Conservation (phyloP, 2,113 vertebrate genomes). For the Eulemur rufifrons region DNA sequence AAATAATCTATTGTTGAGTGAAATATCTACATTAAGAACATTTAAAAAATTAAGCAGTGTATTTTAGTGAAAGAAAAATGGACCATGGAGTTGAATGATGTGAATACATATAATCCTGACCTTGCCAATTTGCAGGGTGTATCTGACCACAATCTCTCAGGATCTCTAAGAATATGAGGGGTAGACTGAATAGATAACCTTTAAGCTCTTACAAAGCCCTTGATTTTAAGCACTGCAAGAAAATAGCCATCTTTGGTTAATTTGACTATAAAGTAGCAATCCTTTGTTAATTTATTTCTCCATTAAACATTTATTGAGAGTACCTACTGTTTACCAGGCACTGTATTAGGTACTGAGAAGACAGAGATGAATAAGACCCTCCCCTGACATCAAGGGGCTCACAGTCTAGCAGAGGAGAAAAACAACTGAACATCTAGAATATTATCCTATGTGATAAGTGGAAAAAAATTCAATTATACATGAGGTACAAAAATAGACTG, state of each 20-base stretch:
- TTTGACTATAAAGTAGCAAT: neutral
- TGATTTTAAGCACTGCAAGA: neutral
- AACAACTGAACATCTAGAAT: neutral
- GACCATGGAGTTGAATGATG: neutral
- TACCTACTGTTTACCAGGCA: neutral
- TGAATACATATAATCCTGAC: neutral
- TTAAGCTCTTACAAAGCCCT: neutral
- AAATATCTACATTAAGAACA: constrained; percentile 1
- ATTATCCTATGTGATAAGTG: neutral
- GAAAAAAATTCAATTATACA: neutral
- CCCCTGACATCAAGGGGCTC: neutral
- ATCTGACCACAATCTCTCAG: neutral
- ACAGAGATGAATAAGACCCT: neutral
- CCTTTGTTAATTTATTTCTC: neutral
- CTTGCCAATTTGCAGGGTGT: neutral
- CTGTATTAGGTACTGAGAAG: neutral
- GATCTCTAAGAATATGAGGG: neutral
- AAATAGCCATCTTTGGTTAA: neutral
- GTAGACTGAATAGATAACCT: neutral
- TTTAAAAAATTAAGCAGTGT: neutral
- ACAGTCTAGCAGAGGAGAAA: neutral
- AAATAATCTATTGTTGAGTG: neutral
- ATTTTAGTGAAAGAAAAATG: neutral
- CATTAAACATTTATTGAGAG: neutral
- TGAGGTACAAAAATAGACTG: neutral